Conservation (phyloP, 2,113 vertebrate species). For the Porphyrio hochstetteri region DNA sequence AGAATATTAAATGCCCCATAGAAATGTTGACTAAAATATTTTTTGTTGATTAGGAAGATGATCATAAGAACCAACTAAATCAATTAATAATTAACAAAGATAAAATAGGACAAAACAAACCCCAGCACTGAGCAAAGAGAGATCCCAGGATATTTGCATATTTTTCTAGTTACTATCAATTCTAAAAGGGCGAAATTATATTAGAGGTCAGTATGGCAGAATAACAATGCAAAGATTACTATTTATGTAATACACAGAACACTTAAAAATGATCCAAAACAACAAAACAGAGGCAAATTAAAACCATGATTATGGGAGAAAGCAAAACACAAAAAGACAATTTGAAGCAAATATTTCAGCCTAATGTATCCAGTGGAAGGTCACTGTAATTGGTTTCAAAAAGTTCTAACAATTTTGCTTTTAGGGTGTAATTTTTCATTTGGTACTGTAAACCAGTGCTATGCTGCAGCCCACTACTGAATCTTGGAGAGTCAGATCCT, state of each 20-base stretch:
- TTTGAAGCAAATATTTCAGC: background rate
- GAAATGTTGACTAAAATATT: background rate
- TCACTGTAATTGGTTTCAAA: background rate
- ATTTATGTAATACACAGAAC: background rate
- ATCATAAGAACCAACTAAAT: background rate
- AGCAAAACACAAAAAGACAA: background rate
- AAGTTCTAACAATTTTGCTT: background rate
- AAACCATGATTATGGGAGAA: slow-evolving; percentile 5
- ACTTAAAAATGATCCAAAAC: background rate
- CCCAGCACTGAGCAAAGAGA: background rate
- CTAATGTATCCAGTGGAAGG: background rate
- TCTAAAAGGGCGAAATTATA: background rate
- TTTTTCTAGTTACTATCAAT: slow-evolving; percentile 31
- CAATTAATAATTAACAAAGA: background rate
- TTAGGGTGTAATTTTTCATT: background rate
- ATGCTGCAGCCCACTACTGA: background rate
- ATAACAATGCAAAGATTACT: slow-evolving; percentile 25
- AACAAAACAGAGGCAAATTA: slow-evolving; percentile 37
- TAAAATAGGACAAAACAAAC: background rate
- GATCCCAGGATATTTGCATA: background rate
- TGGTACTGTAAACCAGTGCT: background rate
- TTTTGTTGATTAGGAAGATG: background rate
- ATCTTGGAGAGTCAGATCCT: background rate
- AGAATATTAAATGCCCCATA: background rate
- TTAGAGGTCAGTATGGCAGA: slow-evolving; percentile 7